A percentile compares a stretch with the other conserved stretches of the same genome.
These are phyloP conservation scores for Drosophila nigrodunni DNA, from an alignment of 1,140 invertebrate species.

Conservation along the genomic window DNA sequence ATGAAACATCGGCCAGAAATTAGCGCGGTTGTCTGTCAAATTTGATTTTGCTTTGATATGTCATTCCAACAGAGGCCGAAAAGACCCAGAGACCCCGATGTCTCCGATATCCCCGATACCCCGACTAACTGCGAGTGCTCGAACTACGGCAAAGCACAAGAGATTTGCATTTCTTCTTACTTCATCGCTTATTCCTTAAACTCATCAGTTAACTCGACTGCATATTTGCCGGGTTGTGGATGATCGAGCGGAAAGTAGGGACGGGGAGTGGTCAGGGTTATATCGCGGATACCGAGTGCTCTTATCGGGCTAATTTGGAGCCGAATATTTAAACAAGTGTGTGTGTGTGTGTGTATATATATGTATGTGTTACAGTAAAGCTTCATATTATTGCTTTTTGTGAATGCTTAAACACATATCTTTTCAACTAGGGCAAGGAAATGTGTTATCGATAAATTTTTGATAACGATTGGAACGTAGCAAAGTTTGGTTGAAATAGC, in stretches of 20 bases:
- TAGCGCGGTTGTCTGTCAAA: conserved; percentile 84
- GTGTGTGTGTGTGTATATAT: background rate
- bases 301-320: conserved; percentile 51
- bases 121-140: background rate
- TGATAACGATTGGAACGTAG: background rate
- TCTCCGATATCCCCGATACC: background rate
- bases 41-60: conserved; percentile 81
- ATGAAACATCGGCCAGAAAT: conserved; percentile 81
- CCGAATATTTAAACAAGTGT: background rate
- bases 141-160: background rate
- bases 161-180: conserved; percentile 60
- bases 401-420: background rate
- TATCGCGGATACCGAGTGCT: conserved; percentile 9
- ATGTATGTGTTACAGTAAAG: background rate
- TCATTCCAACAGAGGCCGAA: conserved; percentile 10
- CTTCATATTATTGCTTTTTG: background rate
- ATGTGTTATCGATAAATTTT: background rate
- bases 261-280: conserved; percentile 27
- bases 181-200: conserved; percentile 12
- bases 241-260: background rate
- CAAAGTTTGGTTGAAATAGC: background rate
- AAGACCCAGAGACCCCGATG: background rate
- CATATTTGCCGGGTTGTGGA: conserved; percentile 14
- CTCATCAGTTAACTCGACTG: conserved; percentile 9
- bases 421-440: background rate